Evolutionary conservation across 2,888 invertebrate genomes (phyloP), one percentile per base, ranked within the genome.

Genomic region (Cryptops parisi): DNA sequence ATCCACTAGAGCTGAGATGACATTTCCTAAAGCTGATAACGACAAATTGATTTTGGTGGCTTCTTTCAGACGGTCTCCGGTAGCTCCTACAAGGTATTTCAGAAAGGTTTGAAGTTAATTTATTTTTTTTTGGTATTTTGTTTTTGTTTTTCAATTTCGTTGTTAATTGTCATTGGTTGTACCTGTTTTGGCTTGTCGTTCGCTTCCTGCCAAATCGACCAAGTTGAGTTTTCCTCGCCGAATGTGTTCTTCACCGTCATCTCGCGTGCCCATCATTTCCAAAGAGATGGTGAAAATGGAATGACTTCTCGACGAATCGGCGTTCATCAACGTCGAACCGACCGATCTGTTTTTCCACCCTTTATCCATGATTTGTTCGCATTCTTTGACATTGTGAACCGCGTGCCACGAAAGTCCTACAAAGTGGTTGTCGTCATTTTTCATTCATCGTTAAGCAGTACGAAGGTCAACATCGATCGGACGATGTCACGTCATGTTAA

Each of bases 31-130:
- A 0, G 89, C 89, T 12, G 87, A 87, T 25, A 90, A 70, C 0
- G 86, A 87, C 48, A 90, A 68, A 71, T 90, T 90, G 55, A 89
- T 90, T 70, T 88, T 89, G 0, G 86, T 86, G 0, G 88, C 89
- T 69, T 90, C 89, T 63, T 84, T 87, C 25, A 90, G 70, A 15
- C 89, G 72, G 57, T 85, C 84, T 0, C 89, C 89, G 5, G 82
- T 81, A 0, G 89, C 85, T n/a, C 86, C 87, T 62, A 76, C 76
- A 45, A 40, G 12, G n/a, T 26, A 48, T 23, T 46, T 5, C 49
- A 24, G 19, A 9, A 51, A 15, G 23, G 6, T 52, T 4, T 52
- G 15, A 52, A 52, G 39, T 49, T 49, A 25, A 41, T 6, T 33
- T 9, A 33, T 33, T 33, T 33, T 15, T 33, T 33, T 33, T 33